These are phyloP conservation scores for Dipodomys stephensi DNA, from an alignment of 2,113 vertebrate species.

Conservation along the genomic window DNA sequence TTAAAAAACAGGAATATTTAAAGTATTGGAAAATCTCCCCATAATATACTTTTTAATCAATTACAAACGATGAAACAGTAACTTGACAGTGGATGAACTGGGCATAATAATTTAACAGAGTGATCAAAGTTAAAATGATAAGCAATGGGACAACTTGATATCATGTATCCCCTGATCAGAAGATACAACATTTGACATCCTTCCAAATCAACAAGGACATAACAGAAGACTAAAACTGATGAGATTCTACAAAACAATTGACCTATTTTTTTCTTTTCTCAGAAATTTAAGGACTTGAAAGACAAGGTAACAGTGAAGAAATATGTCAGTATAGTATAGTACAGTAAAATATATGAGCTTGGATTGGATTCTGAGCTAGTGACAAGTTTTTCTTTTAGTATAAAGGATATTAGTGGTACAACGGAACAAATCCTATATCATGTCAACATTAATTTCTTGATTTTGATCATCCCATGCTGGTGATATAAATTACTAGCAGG, in stretches of 20 bases:
- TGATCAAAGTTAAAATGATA: constrained; percentile 23
- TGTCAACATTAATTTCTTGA: constrained; percentile 27
- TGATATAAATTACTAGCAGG: constrained; percentile 21
- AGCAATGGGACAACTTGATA: not conserved
- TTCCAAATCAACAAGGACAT: not conserved
- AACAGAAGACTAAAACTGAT: not conserved
- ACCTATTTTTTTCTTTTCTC: not conserved
- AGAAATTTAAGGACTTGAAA: not conserved
- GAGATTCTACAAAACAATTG: not conserved
- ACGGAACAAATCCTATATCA: constrained; percentile 8
- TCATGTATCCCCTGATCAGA: not conserved
- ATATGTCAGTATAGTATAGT: not conserved
- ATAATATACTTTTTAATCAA: not conserved
- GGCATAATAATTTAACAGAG: not conserved
- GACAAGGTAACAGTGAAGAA: not conserved
- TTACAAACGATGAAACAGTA: constrained; percentile 23
- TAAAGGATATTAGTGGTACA: constrained; percentile 17
- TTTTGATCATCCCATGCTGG: not conserved
- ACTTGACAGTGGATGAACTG: not conserved
- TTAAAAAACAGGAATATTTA: constrained; percentile 31
- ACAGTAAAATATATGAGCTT: not conserved
- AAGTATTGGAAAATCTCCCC: not conserved
- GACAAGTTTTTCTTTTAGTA: not conserved
- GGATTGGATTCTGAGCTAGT: not conserved
- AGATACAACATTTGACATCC: not conserved